Conservation (phyloP, 1,140 invertebrate genomes). For the Aphaenogaster ashmeadi region DNA sequence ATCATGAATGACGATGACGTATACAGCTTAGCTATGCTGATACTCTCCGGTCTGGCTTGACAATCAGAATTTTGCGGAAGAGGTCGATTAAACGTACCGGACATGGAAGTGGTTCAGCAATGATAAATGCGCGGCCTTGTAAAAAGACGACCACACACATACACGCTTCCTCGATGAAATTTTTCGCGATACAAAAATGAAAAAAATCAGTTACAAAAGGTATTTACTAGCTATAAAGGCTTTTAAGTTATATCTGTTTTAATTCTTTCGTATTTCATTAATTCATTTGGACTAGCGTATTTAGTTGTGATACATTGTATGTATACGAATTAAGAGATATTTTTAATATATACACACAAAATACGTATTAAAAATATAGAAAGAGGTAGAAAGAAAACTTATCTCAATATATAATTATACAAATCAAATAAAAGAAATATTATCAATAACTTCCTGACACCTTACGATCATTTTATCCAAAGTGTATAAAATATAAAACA, state of each 20-base stretch:
- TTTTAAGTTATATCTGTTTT: neutral
- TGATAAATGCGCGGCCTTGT: constrained; percentile 65
- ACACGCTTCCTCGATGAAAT: constrained; percentile 26
- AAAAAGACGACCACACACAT: constrained; percentile 25
- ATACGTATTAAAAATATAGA: neutral
- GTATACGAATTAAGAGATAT: too few species aligned
- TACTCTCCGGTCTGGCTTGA: constrained; percentile 24
- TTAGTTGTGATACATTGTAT: too few species aligned
- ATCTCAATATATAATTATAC: neutral
- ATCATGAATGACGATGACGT: constrained; percentile 62
- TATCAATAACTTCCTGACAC: neutral
- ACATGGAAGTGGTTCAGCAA: constrained; percentile 73
- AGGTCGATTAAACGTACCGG: constrained; percentile 64
- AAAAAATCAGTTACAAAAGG: neutral
- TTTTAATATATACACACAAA: neutral
- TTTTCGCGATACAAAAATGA: neutral
- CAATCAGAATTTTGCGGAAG: constrained; percentile 70
- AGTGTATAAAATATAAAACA: neutral
- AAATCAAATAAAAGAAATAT: neutral
- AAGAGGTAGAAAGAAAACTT: neutral
- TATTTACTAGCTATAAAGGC: too few species aligned
- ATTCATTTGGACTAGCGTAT: neutral
- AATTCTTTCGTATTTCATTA: neutral
- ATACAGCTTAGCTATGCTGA: constrained; percentile 35
- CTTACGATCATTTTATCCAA: neutral